These are phyloP conservation scores for Diplazon laetatorius DNA, from an alignment of 2,888 invertebrate genomes.

Conservation along the genomic window DNA sequence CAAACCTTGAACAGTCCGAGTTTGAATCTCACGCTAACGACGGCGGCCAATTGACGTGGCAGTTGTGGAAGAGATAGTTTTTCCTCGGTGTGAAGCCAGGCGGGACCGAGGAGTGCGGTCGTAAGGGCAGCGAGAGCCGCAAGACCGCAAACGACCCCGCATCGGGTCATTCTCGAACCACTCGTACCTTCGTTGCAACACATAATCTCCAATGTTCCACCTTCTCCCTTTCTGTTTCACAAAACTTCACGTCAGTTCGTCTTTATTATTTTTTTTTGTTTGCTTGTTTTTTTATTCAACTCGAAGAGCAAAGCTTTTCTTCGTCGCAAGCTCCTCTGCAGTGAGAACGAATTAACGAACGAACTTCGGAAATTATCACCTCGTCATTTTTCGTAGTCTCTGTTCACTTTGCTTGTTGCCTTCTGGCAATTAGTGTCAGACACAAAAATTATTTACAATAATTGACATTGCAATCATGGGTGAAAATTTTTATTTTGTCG, in stretches of 20 bases:
- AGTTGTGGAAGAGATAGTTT: slow-evolving; percentile 74
- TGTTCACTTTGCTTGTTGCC: not conserved
- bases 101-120: slow-evolving; percentile 79
- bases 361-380: slow-evolving; percentile 45
- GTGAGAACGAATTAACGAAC: not conserved
- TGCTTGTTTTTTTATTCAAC: slow-evolving; percentile 11
- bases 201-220: slow-evolving; percentile 73
- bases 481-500: too few relatives aligned
- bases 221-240: slow-evolving; percentile 18
- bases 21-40: slow-evolving; percentile 79
- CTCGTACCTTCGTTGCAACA: slow-evolving; percentile 78
- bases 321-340: slow-evolving; percentile 5
- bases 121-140: slow-evolving; percentile 80
- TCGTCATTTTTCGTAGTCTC: slow-evolving; percentile 31
- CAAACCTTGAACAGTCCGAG: slow-evolving; percentile 80
- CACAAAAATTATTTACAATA: too few relatives aligned
- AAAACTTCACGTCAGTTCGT: too few relatives aligned
- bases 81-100: slow-evolving; percentile 81
- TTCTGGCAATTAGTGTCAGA: too few relatives aligned
- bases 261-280: not conserved
- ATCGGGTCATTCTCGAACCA: slow-evolving; percentile 79
- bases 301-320: slow-evolving; percentile 14
- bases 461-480: too few relatives aligned
- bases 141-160: slow-evolving; percentile 79
- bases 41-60: slow-evolving; percentile 71